Conservation (phyloP, 2,113 vertebrate genomes). For the Sapayoa aenigma region DNA sequence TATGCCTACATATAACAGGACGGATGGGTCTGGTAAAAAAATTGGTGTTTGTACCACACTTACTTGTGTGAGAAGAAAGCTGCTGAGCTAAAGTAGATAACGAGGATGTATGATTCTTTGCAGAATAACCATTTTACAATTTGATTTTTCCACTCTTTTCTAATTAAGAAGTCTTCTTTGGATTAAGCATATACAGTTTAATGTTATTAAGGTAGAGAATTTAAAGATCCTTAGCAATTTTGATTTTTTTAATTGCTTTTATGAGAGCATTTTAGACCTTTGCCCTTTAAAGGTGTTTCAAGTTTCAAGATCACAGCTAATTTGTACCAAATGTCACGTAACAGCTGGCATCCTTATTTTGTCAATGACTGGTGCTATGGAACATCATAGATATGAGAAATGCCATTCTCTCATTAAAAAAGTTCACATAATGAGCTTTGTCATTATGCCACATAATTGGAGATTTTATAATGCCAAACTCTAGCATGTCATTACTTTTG, state of each 20-base stretch:
- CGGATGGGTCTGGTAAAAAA: not conserved
- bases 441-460: slow-evolving; percentile 7
- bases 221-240: not conserved
- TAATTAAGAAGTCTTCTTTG: not conserved
- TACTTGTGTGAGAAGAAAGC: not conserved
- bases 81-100: not conserved
- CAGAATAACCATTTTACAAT: not conserved
- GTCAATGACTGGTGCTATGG: not conserved
- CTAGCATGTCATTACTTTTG: not conserved
- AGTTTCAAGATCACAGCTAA: not conserved
- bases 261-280: not conserved
- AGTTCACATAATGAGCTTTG: too few species aligned
- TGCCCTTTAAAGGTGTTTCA: not conserved
- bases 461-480: slow-evolving; percentile 24
- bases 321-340: slow-evolving; percentile 49
- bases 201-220: not conserved
- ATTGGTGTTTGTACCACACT: not conserved
- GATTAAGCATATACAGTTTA: not conserved
- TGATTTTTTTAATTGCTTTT: not conserved
- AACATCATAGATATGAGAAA: not conserved
- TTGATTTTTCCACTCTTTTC: not conserved
- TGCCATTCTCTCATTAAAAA: slow-evolving; percentile 10
- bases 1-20: not conserved
- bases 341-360: slow-evolving; percentile 43
- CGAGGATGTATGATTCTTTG: not conserved